A percentile compares a stretch with the other conserved stretches of the same genome.
Evolutionary conservation across 2,797 vertebrate species (phyloP).

Genomic region (Atherinosoma microstoma): DNA sequence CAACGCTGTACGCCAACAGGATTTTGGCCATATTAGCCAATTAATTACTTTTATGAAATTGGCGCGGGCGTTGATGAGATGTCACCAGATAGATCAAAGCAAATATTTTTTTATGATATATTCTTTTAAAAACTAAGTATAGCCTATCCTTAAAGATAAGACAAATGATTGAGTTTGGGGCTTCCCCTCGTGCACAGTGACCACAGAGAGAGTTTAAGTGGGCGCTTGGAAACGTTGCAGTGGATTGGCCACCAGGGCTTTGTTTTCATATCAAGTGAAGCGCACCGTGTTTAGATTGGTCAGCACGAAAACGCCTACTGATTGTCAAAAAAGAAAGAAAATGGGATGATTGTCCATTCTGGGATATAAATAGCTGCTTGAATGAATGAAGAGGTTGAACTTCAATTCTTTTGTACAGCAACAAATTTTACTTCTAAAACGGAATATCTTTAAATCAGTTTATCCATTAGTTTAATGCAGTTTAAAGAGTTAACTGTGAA

Average conservation of each 20-base stretch:
- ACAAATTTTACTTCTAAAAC: background rate
- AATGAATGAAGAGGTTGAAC: background rate
- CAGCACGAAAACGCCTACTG: background rate
- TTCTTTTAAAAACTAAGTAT: background rate
- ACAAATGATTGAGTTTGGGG: background rate
- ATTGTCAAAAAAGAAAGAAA: background rate
- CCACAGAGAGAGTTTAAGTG: background rate
- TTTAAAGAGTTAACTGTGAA: background rate
- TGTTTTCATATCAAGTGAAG: slow-evolving; percentile 27
- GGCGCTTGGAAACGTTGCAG: background rate
- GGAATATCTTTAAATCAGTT: background rate
- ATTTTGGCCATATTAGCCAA: slow-evolving; percentile 87
- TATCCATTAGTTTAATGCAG: background rate
- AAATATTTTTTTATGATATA: background rate
- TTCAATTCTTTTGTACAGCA: background rate
- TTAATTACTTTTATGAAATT: slow-evolving; percentile 10
- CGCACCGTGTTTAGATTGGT: slow-evolving; percentile 39
- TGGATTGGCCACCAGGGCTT: slow-evolving; percentile 26
- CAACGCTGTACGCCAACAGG: slow-evolving; percentile 84
- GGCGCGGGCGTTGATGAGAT: background rate
- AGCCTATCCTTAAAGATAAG: background rate
- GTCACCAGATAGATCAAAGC: background rate
- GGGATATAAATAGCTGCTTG: background rate
- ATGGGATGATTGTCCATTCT: background rate
- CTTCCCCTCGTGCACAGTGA: slow-evolving; percentile 26